These are phyloP conservation scores for Pecten maximus DNA, from an alignment of 2,888 invertebrate genomes.

Conservation along the genomic window DNA sequence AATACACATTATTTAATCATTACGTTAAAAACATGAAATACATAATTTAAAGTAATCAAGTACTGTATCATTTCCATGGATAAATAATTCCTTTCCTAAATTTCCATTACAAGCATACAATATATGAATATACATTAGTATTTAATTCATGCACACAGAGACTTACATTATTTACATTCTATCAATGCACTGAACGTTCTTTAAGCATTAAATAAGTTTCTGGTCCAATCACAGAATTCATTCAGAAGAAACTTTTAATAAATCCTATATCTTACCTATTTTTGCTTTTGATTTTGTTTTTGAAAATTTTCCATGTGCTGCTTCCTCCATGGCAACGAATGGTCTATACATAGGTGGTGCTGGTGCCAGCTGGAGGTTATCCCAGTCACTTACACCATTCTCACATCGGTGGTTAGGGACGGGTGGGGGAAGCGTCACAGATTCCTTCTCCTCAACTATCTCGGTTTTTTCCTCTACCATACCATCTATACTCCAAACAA, in stretches of 20 bases:
- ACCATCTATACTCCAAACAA: conserved; percentile 36
- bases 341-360: conserved; percentile 78
- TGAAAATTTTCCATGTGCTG: conserved; percentile 58
- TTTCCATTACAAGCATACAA: no score
- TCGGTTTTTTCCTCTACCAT: not conserved
- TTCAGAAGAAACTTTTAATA: not conserved
- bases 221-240: not conserved
- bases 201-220: not conserved
- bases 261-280: not conserved
- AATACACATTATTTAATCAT: no score
- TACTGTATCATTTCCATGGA: no score
- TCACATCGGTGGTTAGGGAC: conserved; percentile 67
- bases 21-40: no score
- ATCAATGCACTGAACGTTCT: not conserved
- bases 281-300: conserved; percentile 52
- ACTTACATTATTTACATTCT: not conserved
- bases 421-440: conserved; percentile 69
- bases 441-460: conserved; percentile 42
- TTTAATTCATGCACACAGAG: not conserved
- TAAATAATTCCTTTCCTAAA: no score
- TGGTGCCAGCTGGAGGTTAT: conserved; percentile 71
- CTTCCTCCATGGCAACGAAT: conserved; percentile 76
- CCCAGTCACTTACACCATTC: conserved; percentile 70
- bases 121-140: not conserved
- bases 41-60: no score